Evolutionary conservation across 2,797 vertebrate genomes (phyloP).

Genomic region (Natrix natrix): DNA sequence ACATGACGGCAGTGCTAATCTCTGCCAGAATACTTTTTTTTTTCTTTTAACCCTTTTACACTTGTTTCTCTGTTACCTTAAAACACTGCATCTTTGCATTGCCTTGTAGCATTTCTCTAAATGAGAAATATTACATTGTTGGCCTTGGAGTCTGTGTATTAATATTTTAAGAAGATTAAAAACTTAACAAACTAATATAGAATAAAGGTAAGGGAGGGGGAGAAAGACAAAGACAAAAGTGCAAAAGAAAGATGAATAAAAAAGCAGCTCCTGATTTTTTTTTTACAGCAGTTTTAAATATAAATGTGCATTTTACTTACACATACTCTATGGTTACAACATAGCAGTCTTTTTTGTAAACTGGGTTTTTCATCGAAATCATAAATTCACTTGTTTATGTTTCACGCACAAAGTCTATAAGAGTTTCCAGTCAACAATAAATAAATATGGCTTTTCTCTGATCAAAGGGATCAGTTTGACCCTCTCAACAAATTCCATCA

Average conservation of each 20-base stretch:
- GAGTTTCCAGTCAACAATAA: not conserved
- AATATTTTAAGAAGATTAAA: not conserved
- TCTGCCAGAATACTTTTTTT: slow-evolving; percentile 44
- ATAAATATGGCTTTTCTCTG: not conserved
- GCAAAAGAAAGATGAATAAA: not conserved
- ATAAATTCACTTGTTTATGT: not conserved
- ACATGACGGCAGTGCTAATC: slow-evolving; percentile 52
- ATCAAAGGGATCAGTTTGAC: not conserved
- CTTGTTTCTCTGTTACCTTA: slow-evolving; percentile 22
- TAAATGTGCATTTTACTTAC: not conserved
- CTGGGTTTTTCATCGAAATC: not conserved
- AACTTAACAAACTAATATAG: not conserved
- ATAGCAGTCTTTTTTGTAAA: not conserved
- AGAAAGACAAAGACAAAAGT: not conserved
- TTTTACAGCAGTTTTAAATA: not conserved
- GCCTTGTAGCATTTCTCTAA: slow-evolving; percentile 46
- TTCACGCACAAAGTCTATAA: not conserved
- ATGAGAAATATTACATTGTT: slow-evolving; percentile 35
- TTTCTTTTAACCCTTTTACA: slow-evolving; percentile 33
- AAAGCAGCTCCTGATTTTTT: not conserved
- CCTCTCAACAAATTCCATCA: not conserved
- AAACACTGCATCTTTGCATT: slow-evolving; percentile 54
- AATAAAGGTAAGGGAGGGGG: not conserved
- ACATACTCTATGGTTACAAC: not conserved
- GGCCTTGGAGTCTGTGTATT: not conserved